phyloP scores from a whole-genome alignment of 2,888 invertebrate genomes.

The Shargacucullia verbasci region DNA sequence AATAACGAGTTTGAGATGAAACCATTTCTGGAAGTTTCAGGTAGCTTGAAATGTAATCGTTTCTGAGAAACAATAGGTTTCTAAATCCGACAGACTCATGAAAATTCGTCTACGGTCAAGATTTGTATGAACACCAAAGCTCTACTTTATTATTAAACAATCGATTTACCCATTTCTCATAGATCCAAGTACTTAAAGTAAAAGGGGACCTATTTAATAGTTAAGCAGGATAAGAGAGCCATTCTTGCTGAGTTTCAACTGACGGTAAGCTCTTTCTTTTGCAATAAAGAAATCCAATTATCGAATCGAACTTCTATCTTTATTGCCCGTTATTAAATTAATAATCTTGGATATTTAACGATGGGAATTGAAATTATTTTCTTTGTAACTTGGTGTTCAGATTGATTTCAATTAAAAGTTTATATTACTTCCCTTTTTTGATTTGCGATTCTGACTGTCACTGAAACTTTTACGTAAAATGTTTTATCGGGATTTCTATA shows the following conservation, averaged over 20 bases:
- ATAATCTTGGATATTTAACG: constrained; percentile 5
- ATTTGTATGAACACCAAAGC: constrained; percentile 3
- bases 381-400: neutral
- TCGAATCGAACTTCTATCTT: constrained; percentile 38
- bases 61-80: too few relatives aligned
- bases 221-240: constrained; percentile 30
- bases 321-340: constrained; percentile 20
- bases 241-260: constrained; percentile 35
- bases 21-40: too few relatives aligned
- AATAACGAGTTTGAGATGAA: too few relatives aligned
- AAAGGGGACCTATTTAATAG: constrained; percentile 14
- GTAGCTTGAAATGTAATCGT: too few relatives aligned
- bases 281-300: constrained; percentile 59
- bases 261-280: constrained; percentile 22
- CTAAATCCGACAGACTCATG: too few relatives aligned
- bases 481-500: too few relatives aligned
- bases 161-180: constrained; percentile 10
- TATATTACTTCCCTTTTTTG: too few relatives aligned
- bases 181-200: constrained; percentile 5
- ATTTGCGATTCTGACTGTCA: too few relatives aligned
- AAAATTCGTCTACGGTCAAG: too few relatives aligned
- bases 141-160: constrained; percentile 19
- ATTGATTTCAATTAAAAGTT: neutral
- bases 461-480: too few relatives aligned
- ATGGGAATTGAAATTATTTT: neutral